Base-by-base conservation (phyloP, 2,113 vertebrate species). In the Psittacara wagleri region DNA sequence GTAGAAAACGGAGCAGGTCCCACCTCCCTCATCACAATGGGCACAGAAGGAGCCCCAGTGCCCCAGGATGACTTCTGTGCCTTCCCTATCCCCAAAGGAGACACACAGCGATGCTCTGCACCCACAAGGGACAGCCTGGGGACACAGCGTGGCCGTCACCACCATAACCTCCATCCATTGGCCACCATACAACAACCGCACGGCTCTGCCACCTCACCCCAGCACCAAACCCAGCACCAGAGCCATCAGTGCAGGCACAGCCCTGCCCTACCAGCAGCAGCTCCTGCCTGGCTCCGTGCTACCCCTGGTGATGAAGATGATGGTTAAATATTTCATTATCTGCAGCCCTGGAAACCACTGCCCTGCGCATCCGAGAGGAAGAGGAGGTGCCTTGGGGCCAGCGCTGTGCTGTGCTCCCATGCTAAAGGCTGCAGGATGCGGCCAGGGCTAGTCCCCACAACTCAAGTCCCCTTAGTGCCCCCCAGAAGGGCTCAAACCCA, bases 261-360 rank as follows among this genome's bases (percentile, higher is more conserved):
- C 70, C 86, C 75, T 61, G 37, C 54, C 78, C 15, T 2, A 63
- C 27, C 3, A 1, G 59, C 73, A 54, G 62, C 14, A 0, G 44
- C 43, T 37, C 80, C 92, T 5, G 17, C 68, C 79, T 22, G 46
- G 48, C 86, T 81, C 44, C 1, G 76, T 1, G 0, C 90, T 90
- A 23, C 44, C 80, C 52, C 77, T 0, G 0, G 6, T 80, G 66
- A 85, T 70, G 52, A 91, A 93, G 91, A 88, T 1, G 28, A 75
- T 43, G 66, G 90, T 87, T 94, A 90, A 95, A 92, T 94, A 90
- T 93, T 95, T 94, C 73, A 94, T 91, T 93, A 86, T 94, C 72
- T 81, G 78, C 95, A 91, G 86, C 68, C 15, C 63, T 55, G 92
- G 64, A 90, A 88, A 75, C 52, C 13, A 0, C 67, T 46, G 48